These are phyloP conservation scores for Lysandra bellargus DNA, from an alignment of 2,888 invertebrate genomes.

Conservation along the genomic window DNA sequence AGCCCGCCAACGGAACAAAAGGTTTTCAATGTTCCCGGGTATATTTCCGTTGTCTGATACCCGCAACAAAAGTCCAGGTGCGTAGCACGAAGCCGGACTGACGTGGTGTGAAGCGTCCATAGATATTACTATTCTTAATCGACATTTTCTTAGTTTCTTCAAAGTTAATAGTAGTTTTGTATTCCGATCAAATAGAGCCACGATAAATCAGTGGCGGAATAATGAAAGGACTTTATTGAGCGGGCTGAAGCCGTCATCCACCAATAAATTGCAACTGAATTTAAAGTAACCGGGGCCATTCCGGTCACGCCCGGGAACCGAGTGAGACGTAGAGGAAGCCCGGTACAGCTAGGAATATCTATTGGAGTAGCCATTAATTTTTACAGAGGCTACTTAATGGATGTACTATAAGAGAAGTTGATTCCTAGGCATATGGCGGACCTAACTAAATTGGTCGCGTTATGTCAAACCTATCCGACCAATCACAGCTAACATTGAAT, in stretches of 20 bases:
- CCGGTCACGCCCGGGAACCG: slow-evolving; percentile 43
- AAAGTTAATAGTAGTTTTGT: slow-evolving; percentile 35
- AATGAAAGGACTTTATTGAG: slow-evolving; percentile 43
- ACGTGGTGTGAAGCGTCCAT: too few species aligned
- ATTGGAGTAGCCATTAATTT: background rate
- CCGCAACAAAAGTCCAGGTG: too few species aligned
- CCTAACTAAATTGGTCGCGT: background rate
- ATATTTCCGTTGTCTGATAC: too few species aligned
- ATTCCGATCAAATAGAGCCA: slow-evolving; percentile 38
- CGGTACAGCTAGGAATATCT: slow-evolving; percentile 31
- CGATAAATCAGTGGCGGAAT: slow-evolving; percentile 42
- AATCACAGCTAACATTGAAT: too few species aligned
- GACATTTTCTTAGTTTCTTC: background rate
- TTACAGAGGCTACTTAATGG: background rate
- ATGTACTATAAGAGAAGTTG: background rate
- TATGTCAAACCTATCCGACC: too few species aligned
- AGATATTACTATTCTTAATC: background rate
- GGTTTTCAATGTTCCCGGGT: too few species aligned
- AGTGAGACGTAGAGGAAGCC: slow-evolving; percentile 39
- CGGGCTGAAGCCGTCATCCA: slow-evolving; percentile 43
- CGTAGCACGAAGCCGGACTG: too few species aligned
- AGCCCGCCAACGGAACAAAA: too few species aligned
- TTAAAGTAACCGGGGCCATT: slow-evolving; percentile 41
- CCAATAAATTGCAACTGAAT: slow-evolving; percentile 44
- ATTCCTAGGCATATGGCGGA: background rate